phyloP scores from a whole-genome alignment of 2,113 vertebrate genomes.

The Rutilus rutilus region DNA sequence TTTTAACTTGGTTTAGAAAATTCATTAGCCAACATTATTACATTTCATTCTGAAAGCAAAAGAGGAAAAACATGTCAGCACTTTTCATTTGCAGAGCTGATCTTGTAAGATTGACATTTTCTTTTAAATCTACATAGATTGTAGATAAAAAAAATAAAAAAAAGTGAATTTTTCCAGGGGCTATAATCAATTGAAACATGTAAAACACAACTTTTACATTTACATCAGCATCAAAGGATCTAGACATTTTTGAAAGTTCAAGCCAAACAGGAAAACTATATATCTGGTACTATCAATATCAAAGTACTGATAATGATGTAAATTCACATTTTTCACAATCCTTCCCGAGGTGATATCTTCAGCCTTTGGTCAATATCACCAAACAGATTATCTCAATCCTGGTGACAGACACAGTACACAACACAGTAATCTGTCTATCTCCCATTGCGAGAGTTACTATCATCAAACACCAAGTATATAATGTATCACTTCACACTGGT shows the following conservation, averaged over 20 bases:
- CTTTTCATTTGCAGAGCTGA: constrained; percentile 60
- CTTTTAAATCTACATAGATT: constrained; percentile 27
- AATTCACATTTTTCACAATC: constrained; percentile 46
- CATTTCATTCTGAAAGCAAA: constrained; percentile 53
- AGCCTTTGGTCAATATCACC: constrained; percentile 51
- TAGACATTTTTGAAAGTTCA: not conserved
- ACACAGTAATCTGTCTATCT: not conserved
- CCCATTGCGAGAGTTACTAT: not conserved
- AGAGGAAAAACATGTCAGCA: constrained; percentile 39
- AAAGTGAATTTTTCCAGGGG: constrained; percentile 48
- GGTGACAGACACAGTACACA: constrained; percentile 28
- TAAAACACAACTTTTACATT: not conserved
- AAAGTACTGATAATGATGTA: no score
- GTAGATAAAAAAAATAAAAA: constrained; percentile 58
- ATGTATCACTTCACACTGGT: not conserved
- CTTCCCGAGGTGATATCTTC: constrained; percentile 23
- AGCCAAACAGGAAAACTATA: no score
- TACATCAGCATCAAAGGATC: not conserved
- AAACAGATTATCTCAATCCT: constrained; percentile 48
- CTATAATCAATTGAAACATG: not conserved
- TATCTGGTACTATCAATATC: no score
- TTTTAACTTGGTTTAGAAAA: constrained; percentile 57
- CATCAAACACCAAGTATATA: constrained; percentile 16
- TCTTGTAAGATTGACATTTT: constrained; percentile 38
- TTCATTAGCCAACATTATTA: constrained; percentile 53